Evolutionary conservation across 2,113 vertebrate genomes (phyloP), one percentile per base, ranked within the genome.

Genomic region (Leptocoma aspasia): DNA sequence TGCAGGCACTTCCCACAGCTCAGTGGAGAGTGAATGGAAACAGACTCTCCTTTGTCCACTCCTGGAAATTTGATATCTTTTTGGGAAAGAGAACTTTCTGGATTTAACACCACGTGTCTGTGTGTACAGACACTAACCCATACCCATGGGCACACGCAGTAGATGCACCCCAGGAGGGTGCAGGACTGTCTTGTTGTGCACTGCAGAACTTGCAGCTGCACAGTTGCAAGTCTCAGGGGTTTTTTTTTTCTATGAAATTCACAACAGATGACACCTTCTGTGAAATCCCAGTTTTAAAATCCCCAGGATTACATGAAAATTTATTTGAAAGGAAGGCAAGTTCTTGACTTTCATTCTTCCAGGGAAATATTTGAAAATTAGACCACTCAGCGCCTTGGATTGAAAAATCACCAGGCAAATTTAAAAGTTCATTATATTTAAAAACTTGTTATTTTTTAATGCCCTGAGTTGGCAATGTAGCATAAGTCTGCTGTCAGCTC

Each of bases 401-500:
- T 68, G 41, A 75, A 92, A 91, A 94, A 93, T 61, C 53, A 82
- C 28, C 57, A 39, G 52, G 45, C 63, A 82, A 92, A 75, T 93
- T 61, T 78, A 41, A 82, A 86, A 92, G 80, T 63, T 86, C 69
- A 86, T 75, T 93, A 59, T 60, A 28, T 78, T 90, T 7, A 53
- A 95, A 92, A 78, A 11, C 39, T 53, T 53, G 42, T 42, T 66
- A 57, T 80, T 73, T 92, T 95, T 94, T 92, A 93, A 94, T 86
- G 83, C 60, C 80, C 82, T 37, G 76, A 57, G 80, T 57, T 94
- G 92, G 88, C 82, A 93, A 77, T 57, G 59, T 18, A 95, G 82
- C 73, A 26, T 66, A 90, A 93, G 63, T 76, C 70, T 90, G 75
- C 86, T 95, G 94, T 92, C 91, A 96, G 89, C 83, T 95, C 64